phyloP scores from a whole-genome alignment of 2,113 vertebrate species.

The Protobothrops flavoviridis region DNA sequence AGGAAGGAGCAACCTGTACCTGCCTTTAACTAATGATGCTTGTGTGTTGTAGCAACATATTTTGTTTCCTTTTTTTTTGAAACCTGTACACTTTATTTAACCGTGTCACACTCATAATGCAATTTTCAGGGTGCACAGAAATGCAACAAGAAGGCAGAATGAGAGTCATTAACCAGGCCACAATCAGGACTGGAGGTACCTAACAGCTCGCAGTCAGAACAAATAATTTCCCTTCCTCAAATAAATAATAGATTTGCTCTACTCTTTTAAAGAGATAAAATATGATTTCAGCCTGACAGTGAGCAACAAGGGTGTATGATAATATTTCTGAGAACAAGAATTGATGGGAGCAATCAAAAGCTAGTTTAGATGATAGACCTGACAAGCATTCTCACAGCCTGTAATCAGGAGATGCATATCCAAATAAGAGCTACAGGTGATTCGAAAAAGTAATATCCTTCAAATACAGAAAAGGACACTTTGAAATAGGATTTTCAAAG shows the following conservation, averaged over 20 bases:
- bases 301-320: not conserved
- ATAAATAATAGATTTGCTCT: not conserved
- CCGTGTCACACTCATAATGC: not conserved
- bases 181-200: not conserved
- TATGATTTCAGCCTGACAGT: conserved; percentile 21
- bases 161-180: not conserved
- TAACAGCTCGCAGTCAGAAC: not conserved
- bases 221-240: conserved; percentile 8
- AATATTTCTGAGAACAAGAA: not conserved
- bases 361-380: not conserved
- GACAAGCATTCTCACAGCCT: not conserved
- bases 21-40: not conserved
- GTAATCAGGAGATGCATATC: not conserved
- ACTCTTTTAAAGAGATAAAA: not conserved
- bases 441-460: accelerated
- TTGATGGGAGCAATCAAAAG: not conserved
- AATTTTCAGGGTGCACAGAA: not conserved
- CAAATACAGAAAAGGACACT: not conserved
- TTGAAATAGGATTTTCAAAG: not conserved
- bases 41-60: not conserved
- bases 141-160: conserved; percentile 20
- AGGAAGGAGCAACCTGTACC: not conserved
- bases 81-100: not conserved
- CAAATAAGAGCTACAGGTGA: not conserved
- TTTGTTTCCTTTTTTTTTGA: not conserved